Evolutionary conservation across 2,888 invertebrate genomes (phyloP).

Genomic region (Spilosoma lubricipeda): DNA sequence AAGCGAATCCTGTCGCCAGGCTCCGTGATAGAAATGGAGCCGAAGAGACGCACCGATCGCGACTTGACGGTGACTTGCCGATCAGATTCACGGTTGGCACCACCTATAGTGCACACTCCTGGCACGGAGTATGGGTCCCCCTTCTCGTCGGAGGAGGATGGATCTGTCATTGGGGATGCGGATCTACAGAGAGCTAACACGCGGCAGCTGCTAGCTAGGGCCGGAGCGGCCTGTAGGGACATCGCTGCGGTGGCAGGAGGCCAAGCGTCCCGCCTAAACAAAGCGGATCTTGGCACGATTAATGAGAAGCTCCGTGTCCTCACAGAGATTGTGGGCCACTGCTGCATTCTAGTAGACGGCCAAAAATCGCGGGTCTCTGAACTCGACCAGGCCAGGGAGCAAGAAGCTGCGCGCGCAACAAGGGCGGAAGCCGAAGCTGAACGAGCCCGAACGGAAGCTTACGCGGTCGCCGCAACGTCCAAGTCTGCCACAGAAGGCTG

Average conservation of each 20-base stretch:
- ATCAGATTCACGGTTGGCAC: not conserved
- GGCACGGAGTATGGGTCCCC: not conserved
- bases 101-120: accelerated
- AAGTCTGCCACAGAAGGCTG: too few species aligned
- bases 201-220: not conserved
- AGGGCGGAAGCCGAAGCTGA: too few species aligned
- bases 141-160: not conserved
- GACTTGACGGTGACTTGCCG: not conserved
- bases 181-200: not conserved
- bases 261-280: not conserved
- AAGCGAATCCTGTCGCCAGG: not conserved
- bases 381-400: not conserved
- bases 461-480: accelerated
- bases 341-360: not conserved
- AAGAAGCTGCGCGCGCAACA: not conserved
- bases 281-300: not conserved
- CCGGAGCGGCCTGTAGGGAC: not conserved
- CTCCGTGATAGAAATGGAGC: not conserved
- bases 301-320: not conserved
- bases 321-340: not conserved
- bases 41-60: not conserved
- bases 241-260: not conserved
- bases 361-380: not conserved
- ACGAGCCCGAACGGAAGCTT: too few species aligned
- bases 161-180: accelerated